Evolutionary conservation across 1,140 invertebrate genomes (phyloP).

Genomic region (Contarinia nasturtii): DNA sequence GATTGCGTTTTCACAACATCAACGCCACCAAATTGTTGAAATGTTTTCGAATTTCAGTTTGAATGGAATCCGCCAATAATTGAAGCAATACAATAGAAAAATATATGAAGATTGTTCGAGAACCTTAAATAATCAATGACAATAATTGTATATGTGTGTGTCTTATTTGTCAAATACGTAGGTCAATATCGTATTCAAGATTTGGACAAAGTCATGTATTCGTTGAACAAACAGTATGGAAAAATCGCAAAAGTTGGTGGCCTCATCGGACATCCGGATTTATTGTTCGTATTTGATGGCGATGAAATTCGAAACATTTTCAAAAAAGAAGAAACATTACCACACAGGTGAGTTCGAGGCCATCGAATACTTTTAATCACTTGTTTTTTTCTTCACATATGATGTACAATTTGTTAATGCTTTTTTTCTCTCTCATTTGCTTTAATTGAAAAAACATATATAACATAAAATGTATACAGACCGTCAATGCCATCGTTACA

Average conservation of each 20-base stretch:
- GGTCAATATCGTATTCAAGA: constrained; percentile 53
- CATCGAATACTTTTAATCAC: background rate
- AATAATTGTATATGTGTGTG: too few species aligned
- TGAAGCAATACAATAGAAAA: too few species aligned
- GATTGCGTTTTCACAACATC: too few species aligned
- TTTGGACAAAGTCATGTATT: constrained; percentile 50
- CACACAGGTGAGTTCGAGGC: constrained; percentile 26
- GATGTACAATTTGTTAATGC: background rate
- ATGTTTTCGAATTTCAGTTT: too few species aligned
- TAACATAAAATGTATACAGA: constrained; percentile 22
- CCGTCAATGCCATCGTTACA: constrained; percentile 60
- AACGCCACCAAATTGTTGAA: too few species aligned
- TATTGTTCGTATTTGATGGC: constrained; percentile 58
- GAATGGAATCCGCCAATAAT: too few species aligned
- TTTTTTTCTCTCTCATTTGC: background rate
- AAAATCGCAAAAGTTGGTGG: constrained; percentile 53
- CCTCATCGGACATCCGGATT: constrained; percentile 53
- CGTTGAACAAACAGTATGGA: constrained; percentile 41
- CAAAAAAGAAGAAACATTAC: constrained; percentile 52
- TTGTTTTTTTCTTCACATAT: background rate
- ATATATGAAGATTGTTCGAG: too few species aligned
- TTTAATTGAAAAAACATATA: background rate
- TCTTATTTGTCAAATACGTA: too few species aligned
- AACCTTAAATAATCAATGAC: too few species aligned
- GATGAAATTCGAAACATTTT: constrained; percentile 58